phyloP scores from a whole-genome alignment of 2,113 vertebrate species.

The Trematomus loennbergii region DNA sequence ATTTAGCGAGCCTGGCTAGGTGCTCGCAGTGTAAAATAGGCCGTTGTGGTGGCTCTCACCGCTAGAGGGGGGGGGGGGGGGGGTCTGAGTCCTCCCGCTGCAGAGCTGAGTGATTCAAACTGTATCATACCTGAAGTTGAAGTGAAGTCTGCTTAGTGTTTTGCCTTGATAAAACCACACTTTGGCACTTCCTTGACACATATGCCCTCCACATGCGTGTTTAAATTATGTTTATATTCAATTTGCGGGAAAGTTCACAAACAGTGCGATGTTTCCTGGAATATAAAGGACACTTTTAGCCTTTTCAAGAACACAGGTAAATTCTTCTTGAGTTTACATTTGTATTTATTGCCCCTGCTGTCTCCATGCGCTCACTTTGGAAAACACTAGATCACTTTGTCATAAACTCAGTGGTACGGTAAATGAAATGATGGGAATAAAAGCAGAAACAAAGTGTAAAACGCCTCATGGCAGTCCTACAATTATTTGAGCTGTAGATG shows the following conservation, averaged over 20 bases:
- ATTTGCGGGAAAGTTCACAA: slow-evolving; percentile 43
- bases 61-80: slow-evolving; percentile 3
- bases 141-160: slow-evolving; percentile 1
- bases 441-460: slow-evolving; percentile 35
- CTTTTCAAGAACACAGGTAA: slow-evolving; percentile 10
- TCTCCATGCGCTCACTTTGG: slow-evolving; percentile 44
- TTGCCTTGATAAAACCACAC: not conserved
- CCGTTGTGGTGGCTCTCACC: not conserved
- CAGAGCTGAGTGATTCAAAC: slow-evolving; percentile 11
- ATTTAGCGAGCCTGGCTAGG: slow-evolving; percentile 56
- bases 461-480: slow-evolving; percentile 19
- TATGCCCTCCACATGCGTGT: slow-evolving; percentile 45
- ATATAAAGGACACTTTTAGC: slow-evolving; percentile 28
- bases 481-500: slow-evolving; percentile 57
- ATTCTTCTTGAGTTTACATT: slow-evolving; percentile 36
- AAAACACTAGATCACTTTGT: slow-evolving; percentile 41
- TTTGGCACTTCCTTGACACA: slow-evolving; percentile 28
- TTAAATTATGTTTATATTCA: slow-evolving; percentile 26
- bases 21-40: slow-evolving; percentile 39
- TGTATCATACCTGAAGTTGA: slow-evolving; percentile 25
- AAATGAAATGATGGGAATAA: slow-evolving; percentile 55
- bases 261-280: slow-evolving; percentile 32
- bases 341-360: slow-evolving; percentile 53
- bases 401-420: slow-evolving; percentile 49
- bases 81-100: not conserved